Conservation (phyloP, 2,888 invertebrate genomes). For the Melanargia galathea region DNA sequence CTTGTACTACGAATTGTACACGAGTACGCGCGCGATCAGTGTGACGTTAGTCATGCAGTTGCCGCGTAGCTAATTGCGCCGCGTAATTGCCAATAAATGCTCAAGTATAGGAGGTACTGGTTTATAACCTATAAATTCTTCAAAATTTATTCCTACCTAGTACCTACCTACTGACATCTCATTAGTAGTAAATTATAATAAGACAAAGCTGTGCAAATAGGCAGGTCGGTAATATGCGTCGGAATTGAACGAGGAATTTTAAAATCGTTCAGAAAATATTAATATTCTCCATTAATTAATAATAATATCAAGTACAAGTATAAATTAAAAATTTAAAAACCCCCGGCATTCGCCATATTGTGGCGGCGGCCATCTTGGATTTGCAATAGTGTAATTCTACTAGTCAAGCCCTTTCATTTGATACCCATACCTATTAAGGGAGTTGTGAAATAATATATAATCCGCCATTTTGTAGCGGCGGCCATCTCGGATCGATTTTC, state of each 20-base stretch:
- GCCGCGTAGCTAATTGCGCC: slow-evolving; percentile 38
- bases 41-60: not conserved
- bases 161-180: slow-evolving; percentile 40
- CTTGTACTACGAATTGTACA: too few relatives aligned
- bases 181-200: slow-evolving; percentile 47
- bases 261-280: slow-evolving; percentile 3
- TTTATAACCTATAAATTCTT: slow-evolving; percentile 41
- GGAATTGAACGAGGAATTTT: not conserved
- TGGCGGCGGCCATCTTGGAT: too few relatives aligned
- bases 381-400: too few relatives aligned
- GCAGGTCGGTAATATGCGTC: slow-evolving; percentile 9
- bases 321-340: too few relatives aligned
- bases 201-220: slow-evolving; percentile 35
- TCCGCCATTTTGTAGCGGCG: too few relatives aligned
- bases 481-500: too few relatives aligned
- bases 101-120: slow-evolving; percentile 31
- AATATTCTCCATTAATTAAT: not conserved
- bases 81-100: slow-evolving; percentile 44
- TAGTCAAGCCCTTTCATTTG: too few relatives aligned
- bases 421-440: too few relatives aligned
- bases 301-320: too few relatives aligned
- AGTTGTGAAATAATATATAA: too few relatives aligned
- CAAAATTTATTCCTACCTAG: slow-evolving; percentile 39
- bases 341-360: too few relatives aligned
- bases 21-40: not conserved